These are phyloP conservation scores for Rissa tridactyla DNA, from an alignment of 2,113 vertebrate genomes.

Conservation along the genomic window DNA sequence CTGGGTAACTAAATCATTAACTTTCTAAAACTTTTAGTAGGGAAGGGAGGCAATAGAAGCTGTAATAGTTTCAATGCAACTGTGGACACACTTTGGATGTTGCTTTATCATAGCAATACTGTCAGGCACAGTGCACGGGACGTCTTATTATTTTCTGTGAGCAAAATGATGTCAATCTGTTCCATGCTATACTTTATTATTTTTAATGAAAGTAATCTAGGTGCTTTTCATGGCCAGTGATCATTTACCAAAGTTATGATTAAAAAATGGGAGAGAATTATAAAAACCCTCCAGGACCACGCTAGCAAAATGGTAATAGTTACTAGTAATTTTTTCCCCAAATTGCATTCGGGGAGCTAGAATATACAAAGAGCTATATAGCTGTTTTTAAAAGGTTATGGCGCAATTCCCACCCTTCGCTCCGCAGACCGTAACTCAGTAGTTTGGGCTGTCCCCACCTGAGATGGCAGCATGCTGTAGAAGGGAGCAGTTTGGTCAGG, in stretches of 20 bases:
- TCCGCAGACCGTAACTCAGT: background rate
- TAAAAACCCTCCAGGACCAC: background rate
- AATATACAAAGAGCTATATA: background rate
- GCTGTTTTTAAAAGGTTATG: background rate
- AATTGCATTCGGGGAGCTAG: background rate
- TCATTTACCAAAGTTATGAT: background rate
- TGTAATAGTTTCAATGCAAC: background rate
- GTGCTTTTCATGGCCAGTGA: background rate
- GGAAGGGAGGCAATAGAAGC: background rate
- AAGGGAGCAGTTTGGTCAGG: background rate
- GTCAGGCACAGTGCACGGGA: background rate
- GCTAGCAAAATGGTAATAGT: background rate
- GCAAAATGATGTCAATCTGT: background rate
- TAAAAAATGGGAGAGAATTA: background rate
- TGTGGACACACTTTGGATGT: background rate
- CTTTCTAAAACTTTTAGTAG: background rate
- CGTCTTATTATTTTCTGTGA: background rate
- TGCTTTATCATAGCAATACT: background rate
- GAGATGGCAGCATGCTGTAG: background rate
- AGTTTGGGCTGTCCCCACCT: background rate
- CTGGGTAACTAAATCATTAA: background rate
- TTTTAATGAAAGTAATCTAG: background rate
- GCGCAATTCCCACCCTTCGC: background rate
- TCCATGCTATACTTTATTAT: background rate
- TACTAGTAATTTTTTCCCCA: background rate